Evolutionary conservation across 2,797 vertebrate species (phyloP), one percentile per base, ranked within the genome.

Genomic region (Centropyge bicolor): DNA sequence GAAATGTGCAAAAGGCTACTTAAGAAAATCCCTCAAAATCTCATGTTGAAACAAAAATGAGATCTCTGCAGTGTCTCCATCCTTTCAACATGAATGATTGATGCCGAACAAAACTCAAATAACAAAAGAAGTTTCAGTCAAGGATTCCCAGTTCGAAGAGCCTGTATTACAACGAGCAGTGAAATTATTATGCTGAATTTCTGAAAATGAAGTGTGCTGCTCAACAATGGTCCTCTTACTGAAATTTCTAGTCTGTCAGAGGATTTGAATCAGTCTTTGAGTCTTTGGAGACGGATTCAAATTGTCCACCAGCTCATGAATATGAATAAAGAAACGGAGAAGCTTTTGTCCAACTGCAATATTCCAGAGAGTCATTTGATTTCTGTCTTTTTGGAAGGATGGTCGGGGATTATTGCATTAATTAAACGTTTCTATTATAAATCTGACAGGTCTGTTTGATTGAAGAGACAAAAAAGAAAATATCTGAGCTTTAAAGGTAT

Each of bases 231-330:
- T 24, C 63, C 66, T 56, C 31, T 54, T 52, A 62, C 57, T 63
- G 63, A 83, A 74, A 71, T 1, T 22, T 49, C 64, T 46, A 70
- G 56, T 85, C 82, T 63, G 63, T 75, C 73, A 31, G 74, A 85
- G 60, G 64, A 45, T 70, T 62, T 71, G 70, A 87, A 81, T 80
- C 59, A 56, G 67, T 82, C 80, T 81, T 51, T 84, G 43, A 75
- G 69, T 83, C 43, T 66, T 55, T 10, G 65, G 76, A 86, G 81
- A 70, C 64, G 22, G 59, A 81, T 59, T 85, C 64, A 85, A 69
- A 78, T 79, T 69, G 72, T 86, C 77, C 82, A 73, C 64, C 74
- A 64, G 78, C 73, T 86, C 74, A 87, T 91, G 81, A 85, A 89
- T 88, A 80, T 74, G 74, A 85, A 88, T 63, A 64, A 76, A 82